Evolutionary conservation across 2,113 vertebrate genomes (phyloP).

Genomic region (Solea senegalensis): DNA sequence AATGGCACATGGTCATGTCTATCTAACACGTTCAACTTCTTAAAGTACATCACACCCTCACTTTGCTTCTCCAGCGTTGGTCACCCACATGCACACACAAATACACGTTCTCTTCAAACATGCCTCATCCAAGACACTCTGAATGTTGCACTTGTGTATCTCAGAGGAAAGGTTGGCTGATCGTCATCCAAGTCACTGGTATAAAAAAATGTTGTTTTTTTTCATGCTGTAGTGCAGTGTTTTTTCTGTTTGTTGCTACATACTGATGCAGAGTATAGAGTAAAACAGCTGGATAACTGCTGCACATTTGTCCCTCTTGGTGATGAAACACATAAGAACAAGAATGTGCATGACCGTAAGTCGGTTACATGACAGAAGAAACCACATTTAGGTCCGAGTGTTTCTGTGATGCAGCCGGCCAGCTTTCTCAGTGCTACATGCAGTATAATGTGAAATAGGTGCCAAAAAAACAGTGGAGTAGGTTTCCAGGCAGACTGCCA

Average conservation of each 20-base stretch:
- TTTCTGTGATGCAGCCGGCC: not conserved
- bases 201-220: not conserved
- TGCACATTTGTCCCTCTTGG: no score
- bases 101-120: not conserved
- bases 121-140: conserved; percentile 2
- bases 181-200: conserved; percentile 6
- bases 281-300: no score
- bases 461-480: not conserved
- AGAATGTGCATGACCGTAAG: not conserved
- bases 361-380: not conserved
- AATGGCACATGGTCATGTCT: conserved; percentile 67
- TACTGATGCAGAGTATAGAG: not conserved
- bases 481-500: conserved; percentile 12
- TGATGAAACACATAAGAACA: no score
- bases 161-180: conserved; percentile 1
- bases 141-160: conserved; percentile 16
- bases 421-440: not conserved
- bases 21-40: conserved; percentile 71
- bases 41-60: conserved; percentile 77
- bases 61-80: conserved; percentile 50
- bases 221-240: not conserved
- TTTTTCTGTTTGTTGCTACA: no score
- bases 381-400: not conserved
- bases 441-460: not conserved
- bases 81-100: conserved; percentile 53